These are phyloP conservation scores for Drosophila robusta DNA, from an alignment of 2,888 invertebrate genomes.

Conservation along the genomic window DNA sequence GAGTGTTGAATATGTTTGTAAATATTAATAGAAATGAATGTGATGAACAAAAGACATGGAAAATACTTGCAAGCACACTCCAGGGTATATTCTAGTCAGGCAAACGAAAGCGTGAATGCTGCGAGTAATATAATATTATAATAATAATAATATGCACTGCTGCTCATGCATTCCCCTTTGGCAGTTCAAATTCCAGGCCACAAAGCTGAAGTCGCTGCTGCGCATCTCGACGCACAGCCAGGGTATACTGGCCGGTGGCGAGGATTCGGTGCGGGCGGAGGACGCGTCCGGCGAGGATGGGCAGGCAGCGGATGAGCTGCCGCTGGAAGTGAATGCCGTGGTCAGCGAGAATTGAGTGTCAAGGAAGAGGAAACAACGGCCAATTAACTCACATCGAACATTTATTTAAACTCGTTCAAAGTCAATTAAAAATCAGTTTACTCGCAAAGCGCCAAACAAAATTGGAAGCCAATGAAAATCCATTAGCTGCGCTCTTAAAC, in stretches of 20 bases:
- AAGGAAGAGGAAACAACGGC: not conserved
- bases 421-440: constrained; percentile 30
- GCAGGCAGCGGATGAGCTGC: constrained; percentile 57
- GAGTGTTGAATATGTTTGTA: not conserved
- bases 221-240: constrained; percentile 79
- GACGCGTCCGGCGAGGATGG: constrained; percentile 1
- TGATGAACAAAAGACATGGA: no score
- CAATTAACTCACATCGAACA: constrained; percentile 63
- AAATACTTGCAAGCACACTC: no score
- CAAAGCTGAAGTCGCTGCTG: constrained; percentile 83
- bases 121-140: no score
- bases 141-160: no score
- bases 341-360: constrained; percentile 61
- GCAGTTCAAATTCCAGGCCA: constrained; percentile 84
- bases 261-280: constrained; percentile 14
- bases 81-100: no score
- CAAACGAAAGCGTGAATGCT: no score
- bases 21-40: no score
- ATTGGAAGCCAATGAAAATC: constrained; percentile 44
- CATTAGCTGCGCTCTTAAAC: constrained; percentile 29
- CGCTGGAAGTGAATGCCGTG: constrained; percentile 82
- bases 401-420: constrained; percentile 54
- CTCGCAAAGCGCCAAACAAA: constrained; percentile 25
- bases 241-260: constrained; percentile 48
- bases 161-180: constrained; percentile 21